Evolutionary conservation across 2,888 invertebrate genomes (phyloP).

Genomic region (Laspeyria flexula): DNA sequence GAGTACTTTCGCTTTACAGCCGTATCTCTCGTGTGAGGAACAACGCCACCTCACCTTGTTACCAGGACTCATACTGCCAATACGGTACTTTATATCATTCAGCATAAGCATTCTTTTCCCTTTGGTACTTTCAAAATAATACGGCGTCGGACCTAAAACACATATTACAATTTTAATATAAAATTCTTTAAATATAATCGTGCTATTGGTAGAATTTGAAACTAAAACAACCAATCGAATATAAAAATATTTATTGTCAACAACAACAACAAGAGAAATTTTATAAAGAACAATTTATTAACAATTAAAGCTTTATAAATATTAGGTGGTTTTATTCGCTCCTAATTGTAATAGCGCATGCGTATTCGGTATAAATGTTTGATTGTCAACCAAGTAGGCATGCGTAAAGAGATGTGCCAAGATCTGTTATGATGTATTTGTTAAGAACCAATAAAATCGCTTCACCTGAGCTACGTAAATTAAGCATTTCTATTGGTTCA

Average conservation of each 20-base stretch:
- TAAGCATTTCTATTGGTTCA: too few species aligned
- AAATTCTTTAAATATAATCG: neutral
- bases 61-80: neutral
- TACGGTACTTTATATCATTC: neutral
- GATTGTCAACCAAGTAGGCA: too few species aligned
- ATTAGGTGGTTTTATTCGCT: too few species aligned
- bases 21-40: constrained; percentile 10
- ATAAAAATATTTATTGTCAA: neutral
- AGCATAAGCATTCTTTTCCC: neutral
- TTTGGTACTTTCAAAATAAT: neutral
- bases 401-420: too few species aligned
- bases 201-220: too few species aligned
- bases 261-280: neutral
- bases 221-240: neutral
- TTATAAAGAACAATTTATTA: neutral
- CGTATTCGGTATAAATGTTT: too few species aligned
- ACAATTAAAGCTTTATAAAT: too few species aligned
- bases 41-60: constrained; percentile 10
- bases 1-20: constrained; percentile 8
- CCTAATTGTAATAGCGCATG: too few species aligned
- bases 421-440: too few species aligned
- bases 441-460: too few species aligned
- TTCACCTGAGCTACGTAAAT: too few species aligned
- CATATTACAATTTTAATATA: neutral
- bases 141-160: neutral